phyloP scores from a whole-genome alignment of 2,888 invertebrate species.

The Helobdella robusta region DNA sequence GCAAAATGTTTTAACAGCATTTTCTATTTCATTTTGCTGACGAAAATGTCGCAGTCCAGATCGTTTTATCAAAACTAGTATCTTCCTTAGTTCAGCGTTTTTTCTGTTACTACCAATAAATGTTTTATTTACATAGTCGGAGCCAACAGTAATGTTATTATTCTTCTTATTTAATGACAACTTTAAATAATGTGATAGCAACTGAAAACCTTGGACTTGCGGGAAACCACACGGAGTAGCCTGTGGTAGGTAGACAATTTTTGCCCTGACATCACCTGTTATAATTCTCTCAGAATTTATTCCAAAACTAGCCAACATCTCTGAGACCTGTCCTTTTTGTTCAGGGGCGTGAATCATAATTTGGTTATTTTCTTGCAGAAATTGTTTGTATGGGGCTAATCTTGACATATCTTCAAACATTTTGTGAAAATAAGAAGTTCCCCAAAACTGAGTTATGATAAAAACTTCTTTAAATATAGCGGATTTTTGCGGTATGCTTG shows the following conservation, averaged over 20 bases:
- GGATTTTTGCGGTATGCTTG: slow-evolving; percentile 26
- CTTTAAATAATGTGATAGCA: slow-evolving; percentile 23
- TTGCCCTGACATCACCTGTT: slow-evolving; percentile 31
- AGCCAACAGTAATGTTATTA: neutral
- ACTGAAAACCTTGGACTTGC: slow-evolving; percentile 28
- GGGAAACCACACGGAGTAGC: slow-evolving; percentile 35
- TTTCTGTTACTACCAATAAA: too few relatives aligned
- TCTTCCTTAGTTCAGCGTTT: neutral
- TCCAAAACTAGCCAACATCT: slow-evolving; percentile 28
- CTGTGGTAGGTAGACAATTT: slow-evolving; percentile 33
- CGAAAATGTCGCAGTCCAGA: slow-evolving; percentile 27
- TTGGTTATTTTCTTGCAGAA: slow-evolving; percentile 28
- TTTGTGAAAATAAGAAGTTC: slow-evolving; percentile 32
- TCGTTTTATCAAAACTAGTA: slow-evolving; percentile 28
- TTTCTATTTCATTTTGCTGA: slow-evolving; percentile 15
- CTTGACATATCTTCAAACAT: slow-evolving; percentile 33
- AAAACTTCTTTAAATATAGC: slow-evolving; percentile 34
- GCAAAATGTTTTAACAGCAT: slow-evolving; percentile 21
- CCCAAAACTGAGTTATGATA: slow-evolving; percentile 34
- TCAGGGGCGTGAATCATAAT: slow-evolving; percentile 33
- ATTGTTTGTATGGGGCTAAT: slow-evolving; percentile 32
- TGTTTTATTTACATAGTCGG: too few relatives aligned
- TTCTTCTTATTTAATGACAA: slow-evolving; percentile 11
- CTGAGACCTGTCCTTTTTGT: slow-evolving; percentile 25
- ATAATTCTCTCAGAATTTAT: slow-evolving; percentile 30